These are phyloP conservation scores for Pseudomyrmex pallidus DNA, from an alignment of 1,140 invertebrate genomes.

Conservation along the genomic window DNA sequence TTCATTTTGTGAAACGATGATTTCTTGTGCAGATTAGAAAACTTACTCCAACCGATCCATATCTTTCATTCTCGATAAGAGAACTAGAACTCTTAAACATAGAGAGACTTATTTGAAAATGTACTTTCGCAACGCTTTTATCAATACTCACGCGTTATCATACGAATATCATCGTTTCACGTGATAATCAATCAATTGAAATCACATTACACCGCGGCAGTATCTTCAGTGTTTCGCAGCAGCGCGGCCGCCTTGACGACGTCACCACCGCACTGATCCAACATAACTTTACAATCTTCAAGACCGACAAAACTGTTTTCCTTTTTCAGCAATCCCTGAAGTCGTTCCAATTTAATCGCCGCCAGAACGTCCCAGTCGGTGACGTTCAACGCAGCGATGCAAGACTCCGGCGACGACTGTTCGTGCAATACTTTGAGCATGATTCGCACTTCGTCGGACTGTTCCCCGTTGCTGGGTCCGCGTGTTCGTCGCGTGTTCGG, in stretches of 20 bases:
- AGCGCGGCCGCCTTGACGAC: conserved; percentile 82
- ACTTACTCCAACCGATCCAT: too few species aligned
- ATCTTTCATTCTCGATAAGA: too few species aligned
- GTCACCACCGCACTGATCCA: conserved; percentile 82
- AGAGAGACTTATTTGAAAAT: too few species aligned
- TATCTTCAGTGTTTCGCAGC: conserved; percentile 81
- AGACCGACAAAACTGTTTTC: conserved; percentile 81
- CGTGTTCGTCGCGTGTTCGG: conserved; percentile 88
- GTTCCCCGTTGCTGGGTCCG: conserved; percentile 91
- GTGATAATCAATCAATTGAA: background rate
- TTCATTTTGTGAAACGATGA: too few species aligned
- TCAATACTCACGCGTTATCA: background rate
- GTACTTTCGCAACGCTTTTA: background rate
- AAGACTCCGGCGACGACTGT: conserved; percentile 92
- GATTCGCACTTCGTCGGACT: conserved; percentile 95
- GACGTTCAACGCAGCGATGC: conserved; percentile 92
- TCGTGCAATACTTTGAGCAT: conserved; percentile 96
- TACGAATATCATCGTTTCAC: background rate
- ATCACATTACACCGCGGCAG: conserved; percentile 77
- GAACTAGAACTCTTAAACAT: too few species aligned
- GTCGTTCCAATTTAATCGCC: conserved; percentile 93
- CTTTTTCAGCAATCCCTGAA: conserved; percentile 88
- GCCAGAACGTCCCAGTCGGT: conserved; percentile 95
- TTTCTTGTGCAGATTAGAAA: too few species aligned
- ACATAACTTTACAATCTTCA: conserved; percentile 82